A percentile compares a stretch with the other conserved stretches of the same genome.
phyloP scores from a whole-genome alignment of 2,113 vertebrate genomes.

The Lagenorhynchus albirostris region DNA sequence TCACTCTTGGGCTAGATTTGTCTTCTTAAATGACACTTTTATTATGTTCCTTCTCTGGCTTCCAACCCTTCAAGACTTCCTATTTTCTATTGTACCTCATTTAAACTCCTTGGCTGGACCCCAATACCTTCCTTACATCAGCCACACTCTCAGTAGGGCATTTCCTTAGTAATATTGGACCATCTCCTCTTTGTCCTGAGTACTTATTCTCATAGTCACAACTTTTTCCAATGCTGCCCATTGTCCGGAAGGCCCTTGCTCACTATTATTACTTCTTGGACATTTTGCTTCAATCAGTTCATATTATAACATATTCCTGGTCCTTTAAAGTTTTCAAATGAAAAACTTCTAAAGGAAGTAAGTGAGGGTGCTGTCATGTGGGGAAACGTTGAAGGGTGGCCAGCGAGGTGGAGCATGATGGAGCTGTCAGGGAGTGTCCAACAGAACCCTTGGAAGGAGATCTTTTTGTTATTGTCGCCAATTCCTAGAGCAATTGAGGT shows the following conservation, averaged over 20 bases:
- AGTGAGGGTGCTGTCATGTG: not conserved
- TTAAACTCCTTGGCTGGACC: not conserved
- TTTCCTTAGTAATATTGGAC: not conserved
- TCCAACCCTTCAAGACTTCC: not conserved
- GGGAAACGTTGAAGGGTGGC: not conserved
- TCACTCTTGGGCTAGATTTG: not conserved
- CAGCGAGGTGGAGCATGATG: rapidly evolving
- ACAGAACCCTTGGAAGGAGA: not conserved
- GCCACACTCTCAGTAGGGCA: not conserved
- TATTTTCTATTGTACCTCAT: not conserved
- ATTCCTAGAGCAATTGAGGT: not conserved
- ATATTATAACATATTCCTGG: not conserved
- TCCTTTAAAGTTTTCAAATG: not conserved
- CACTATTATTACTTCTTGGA: not conserved
- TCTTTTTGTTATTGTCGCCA: too few species aligned
- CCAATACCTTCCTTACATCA: not conserved
- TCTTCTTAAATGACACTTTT: not conserved
- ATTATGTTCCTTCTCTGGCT: not conserved
- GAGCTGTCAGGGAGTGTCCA: rapidly evolving
- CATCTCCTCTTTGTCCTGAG: not conserved
- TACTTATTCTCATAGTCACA: not conserved
- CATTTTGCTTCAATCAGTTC: not conserved
- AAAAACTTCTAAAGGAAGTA: not conserved
- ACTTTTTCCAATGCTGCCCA: not conserved
- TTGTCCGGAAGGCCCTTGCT: not conserved